Evolutionary conservation across 37 sponge, comb jelly and placozoan genomes (phyloP).

Genomic region (Chondrosia reniformis): DNA sequence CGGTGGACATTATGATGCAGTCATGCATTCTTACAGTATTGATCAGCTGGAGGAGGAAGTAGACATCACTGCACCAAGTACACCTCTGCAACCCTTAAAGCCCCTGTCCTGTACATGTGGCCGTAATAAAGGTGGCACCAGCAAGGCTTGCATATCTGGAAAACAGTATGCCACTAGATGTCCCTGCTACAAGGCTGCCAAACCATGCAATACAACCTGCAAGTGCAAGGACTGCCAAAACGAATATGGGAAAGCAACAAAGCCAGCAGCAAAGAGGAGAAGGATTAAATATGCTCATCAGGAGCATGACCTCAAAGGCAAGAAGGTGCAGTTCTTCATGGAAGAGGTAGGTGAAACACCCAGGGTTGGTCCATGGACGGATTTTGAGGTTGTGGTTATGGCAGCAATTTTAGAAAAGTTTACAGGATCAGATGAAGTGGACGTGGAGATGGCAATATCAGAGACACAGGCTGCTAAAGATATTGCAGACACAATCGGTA

Average conservation of each 20-base stretch:
- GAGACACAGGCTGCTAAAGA: too few species aligned
- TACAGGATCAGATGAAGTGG: too few species aligned
- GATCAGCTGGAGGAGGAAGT: too few species aligned
- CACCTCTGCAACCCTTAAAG: neutral
- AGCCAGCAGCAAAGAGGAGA: neutral
- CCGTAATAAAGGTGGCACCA: neutral
- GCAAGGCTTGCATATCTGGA: neutral
- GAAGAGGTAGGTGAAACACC: neutral
- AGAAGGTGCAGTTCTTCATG: neutral
- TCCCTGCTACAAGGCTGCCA: neutral
- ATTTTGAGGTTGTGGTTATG: neutral
- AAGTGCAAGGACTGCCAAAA: constrained; percentile 21
- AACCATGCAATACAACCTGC: neutral
- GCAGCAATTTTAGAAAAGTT: too few species aligned
- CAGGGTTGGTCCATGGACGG: constrained; percentile 2
- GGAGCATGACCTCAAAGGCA: neutral
- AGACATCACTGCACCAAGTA: neutral
- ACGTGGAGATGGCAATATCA: too few species aligned
- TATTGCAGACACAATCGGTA: too few species aligned
- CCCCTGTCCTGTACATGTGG: neutral
- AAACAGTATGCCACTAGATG: neutral
- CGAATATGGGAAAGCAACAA: neutral
- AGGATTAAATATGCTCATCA: neutral
- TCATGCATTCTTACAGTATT: neutral
- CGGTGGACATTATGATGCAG: constrained; percentile 9